Percentiles rank a stretch among this genome's conserved stretches.
Evolutionary conservation across 2,888 invertebrate species (phyloP).

Genomic region (Ochropleura plecta): DNA sequence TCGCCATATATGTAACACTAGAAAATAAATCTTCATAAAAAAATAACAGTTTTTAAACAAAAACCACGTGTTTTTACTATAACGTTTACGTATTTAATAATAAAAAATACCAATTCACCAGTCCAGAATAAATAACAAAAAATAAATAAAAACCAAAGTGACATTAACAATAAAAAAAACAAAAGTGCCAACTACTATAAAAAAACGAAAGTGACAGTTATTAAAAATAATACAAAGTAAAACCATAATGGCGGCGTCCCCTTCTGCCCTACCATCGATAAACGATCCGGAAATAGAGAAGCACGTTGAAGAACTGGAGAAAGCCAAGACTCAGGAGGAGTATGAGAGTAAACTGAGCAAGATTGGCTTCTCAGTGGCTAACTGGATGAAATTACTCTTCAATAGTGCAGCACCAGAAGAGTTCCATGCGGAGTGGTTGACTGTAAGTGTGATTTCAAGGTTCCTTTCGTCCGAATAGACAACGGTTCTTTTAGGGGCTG

Average conservation of each 20-base stretch:
- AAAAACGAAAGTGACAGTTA: slow-evolving; percentile 24
- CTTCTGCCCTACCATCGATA: slow-evolving; percentile 55
- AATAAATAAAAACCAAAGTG: background rate
- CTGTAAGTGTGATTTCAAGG: slow-evolving; percentile 75
- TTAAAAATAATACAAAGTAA: background rate
- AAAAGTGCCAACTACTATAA: background rate
- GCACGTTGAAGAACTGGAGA: slow-evolving; percentile 75
- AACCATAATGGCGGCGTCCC: slow-evolving; percentile 70
- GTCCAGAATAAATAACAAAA: slow-evolving; percentile 1
- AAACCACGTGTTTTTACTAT: background rate
- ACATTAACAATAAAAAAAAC: background rate
- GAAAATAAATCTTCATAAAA: slow-evolving; percentile 10
- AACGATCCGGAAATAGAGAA: slow-evolving; percentile 75
- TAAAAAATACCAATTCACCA: slow-evolving; percentile 5
- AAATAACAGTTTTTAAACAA: background rate
- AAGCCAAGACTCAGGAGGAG: slow-evolving; percentile 76
- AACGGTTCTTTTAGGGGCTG: no score
- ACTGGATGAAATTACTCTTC: slow-evolving; percentile 84
- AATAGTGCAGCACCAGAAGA: slow-evolving; percentile 72
- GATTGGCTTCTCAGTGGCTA: slow-evolving; percentile 77
- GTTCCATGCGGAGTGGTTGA: slow-evolving; percentile 83
- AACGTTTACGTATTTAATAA: background rate
- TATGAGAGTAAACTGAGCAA: slow-evolving; percentile 75
- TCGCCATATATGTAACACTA: no score
- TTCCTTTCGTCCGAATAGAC: no score